Base-by-base conservation (phyloP, 2,113 vertebrate species). In the Scopus umbretta region DNA sequence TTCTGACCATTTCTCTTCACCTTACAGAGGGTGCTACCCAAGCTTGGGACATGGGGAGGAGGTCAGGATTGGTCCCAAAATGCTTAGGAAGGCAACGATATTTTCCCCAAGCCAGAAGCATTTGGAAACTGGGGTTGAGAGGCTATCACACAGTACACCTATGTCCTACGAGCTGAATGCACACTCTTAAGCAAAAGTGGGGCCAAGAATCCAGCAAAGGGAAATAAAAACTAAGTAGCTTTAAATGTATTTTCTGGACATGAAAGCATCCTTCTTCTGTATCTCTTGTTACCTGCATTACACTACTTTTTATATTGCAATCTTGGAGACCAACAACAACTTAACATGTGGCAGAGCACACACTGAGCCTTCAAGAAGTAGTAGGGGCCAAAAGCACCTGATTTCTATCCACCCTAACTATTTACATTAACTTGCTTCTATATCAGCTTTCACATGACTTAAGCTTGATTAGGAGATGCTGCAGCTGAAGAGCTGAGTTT, bases 291-390 rank as follows among this genome's bases (percentile, higher is more conserved):
- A 84, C 40, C 13, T 55, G 30, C 19, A 26, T 32, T 42, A 67
- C 13, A 36, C 16, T 36, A 26, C 13, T 76, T 89, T 80, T 80
- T 47, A 12, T 23, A 27, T 25, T 50, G n/a, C 17, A 11, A 3
- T 38, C 29, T 49, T 49, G 21, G 76, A 52, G 34, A 56, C 26
- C 4, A 58, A 3, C 38, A 80, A 4, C 4, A 7, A 18, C 0
- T 0, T 36, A n/a, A n/a, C 14, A 45, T 2, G 0, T 5, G 30
- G 13, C 34, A 88, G 62, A 80, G 16, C 10, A 7, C 1, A 10
- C 7, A 10, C 12, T 8, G 30, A 85, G 20, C 25, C 68, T 70
- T 66, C 50, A 40, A 16, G 29, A 78, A 53, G n/a, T 6, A 40
- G 5, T 7, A 52, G 11, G 16, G 21, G 7, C 10, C 55, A 62